phyloP scores from a whole-genome alignment of 2,797 vertebrate genomes.

The Catharus ustulatus region DNA sequence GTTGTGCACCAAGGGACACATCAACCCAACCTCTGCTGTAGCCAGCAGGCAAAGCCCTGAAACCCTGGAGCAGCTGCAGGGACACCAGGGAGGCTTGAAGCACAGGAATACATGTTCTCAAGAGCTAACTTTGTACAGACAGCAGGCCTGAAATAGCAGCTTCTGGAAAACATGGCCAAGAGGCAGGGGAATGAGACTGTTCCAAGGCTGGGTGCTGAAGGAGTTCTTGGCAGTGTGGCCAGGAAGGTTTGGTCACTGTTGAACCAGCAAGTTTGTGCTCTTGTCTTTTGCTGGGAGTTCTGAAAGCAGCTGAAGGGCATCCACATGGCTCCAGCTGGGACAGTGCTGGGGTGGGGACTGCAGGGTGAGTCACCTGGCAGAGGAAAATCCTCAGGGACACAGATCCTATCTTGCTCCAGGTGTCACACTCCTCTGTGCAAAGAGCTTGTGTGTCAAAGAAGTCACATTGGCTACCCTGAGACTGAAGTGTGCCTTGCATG shows the following conservation, averaged over 20 bases:
- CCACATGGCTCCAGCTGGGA: not conserved
- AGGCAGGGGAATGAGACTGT: not conserved
- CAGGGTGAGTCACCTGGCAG: not conserved
- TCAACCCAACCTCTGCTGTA: not conserved
- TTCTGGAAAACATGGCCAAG: not conserved
- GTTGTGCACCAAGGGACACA: not conserved
- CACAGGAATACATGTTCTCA: not conserved
- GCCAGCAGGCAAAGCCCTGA: not conserved
- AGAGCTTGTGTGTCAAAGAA: not conserved
- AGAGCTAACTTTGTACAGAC: not conserved
- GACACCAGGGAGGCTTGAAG: not conserved
- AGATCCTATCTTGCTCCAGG: not conserved
- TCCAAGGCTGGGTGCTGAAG: not conserved
- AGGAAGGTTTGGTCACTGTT: not conserved
- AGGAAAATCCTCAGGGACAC: not conserved
- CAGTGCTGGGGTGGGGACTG: not conserved
- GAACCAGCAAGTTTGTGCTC: not conserved
- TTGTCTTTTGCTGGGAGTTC: not conserved
- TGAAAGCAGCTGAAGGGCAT: not conserved
- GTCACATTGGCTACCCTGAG: not conserved
- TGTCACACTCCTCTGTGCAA: not conserved
- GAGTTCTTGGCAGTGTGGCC: not conserved
- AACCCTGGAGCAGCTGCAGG: not conserved
- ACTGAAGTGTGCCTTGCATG: not conserved
- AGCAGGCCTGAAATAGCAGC: conserved; percentile 2